These are phyloP conservation scores for Dorcus parallelipipedus DNA, from an alignment of 2,888 invertebrate species.

Conservation along the genomic window DNA sequence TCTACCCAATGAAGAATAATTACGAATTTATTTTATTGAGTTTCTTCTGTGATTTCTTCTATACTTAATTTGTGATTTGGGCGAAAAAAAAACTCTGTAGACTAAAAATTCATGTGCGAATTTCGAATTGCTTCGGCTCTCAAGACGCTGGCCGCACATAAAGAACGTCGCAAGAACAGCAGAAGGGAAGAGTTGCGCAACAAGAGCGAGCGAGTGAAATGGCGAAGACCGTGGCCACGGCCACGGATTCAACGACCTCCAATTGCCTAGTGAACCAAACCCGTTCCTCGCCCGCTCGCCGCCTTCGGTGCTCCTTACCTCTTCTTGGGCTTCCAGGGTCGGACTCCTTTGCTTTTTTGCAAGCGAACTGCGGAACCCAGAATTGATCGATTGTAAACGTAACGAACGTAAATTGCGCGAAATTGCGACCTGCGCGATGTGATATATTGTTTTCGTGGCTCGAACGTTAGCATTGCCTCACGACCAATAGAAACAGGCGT, in stretches of 20 bases:
- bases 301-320: neutral
- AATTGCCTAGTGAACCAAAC: constrained; percentile 51
- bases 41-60: too few relatives aligned
- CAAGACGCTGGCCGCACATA: neutral
- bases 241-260: constrained; percentile 49
- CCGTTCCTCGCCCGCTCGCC: constrained; percentile 33
- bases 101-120: neutral
- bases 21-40: too few relatives aligned
- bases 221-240: constrained; percentile 29
- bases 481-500: too few relatives aligned
- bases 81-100: too few relatives aligned
- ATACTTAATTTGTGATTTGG: too few relatives aligned
- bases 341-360: neutral
- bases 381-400: neutral
- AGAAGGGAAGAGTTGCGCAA: constrained; percentile 23
- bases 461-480: too few relatives aligned
- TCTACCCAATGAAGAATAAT: too few relatives aligned
- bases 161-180: neutral
- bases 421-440: too few relatives aligned
- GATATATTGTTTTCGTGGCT: too few relatives aligned
- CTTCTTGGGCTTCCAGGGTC: neutral
- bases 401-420: too few relatives aligned
- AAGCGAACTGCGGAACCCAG: neutral
- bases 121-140: neutral
- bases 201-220: constrained; percentile 26